Evolutionary conservation across 92 coral and sea anemone genomes (phyloP), one percentile per base, ranked within the genome.

Genomic region (Meandrina meandrites): DNA sequence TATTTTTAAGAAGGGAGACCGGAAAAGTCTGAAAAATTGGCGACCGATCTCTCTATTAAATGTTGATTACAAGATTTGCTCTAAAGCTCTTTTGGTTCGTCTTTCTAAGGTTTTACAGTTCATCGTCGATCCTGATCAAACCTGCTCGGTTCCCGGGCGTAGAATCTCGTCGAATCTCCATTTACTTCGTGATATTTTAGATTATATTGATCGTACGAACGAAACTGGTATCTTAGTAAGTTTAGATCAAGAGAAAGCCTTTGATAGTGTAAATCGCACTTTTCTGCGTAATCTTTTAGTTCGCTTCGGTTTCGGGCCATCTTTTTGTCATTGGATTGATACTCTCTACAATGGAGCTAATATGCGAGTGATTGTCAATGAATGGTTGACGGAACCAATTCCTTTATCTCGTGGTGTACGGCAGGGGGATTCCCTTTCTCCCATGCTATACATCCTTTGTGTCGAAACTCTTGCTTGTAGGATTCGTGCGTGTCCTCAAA

Each of bases 221-320:
- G 78, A 35, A 35, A 36, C 81, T 13, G 87, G 88, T 12, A 75
- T 88, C 4, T 31, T 88, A 27, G 45, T 78, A 0, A 81, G 81
- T 22, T 28, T 88, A 0, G 87, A 81, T 45, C 83, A 88, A 62
- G 90, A 88, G 76, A 88, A 88, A 35, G 91, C 91, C 47, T 88
- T 88, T 8, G 91, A 88, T 77, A 31, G 82, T 1, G 91, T 88
- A 0, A 75, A 86, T 7, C 71, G 86, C 74, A 13, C 62, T 0
- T 86, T 86, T 21, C 14, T 86, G 16, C 21, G 17, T 0, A 31
- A 56, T 8, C 42, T 78, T 0, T 22, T 77, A 1, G 14, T 35
- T 0, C 37, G 31, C 14, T 53, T 86, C 40, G 72, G 80, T 1
- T 86, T 86, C 27, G 89, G 89, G 2, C 75, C 83, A 1, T 45